Base-by-base conservation (phyloP, 2,113 vertebrate genomes). In the Poecile atricapillus region DNA sequence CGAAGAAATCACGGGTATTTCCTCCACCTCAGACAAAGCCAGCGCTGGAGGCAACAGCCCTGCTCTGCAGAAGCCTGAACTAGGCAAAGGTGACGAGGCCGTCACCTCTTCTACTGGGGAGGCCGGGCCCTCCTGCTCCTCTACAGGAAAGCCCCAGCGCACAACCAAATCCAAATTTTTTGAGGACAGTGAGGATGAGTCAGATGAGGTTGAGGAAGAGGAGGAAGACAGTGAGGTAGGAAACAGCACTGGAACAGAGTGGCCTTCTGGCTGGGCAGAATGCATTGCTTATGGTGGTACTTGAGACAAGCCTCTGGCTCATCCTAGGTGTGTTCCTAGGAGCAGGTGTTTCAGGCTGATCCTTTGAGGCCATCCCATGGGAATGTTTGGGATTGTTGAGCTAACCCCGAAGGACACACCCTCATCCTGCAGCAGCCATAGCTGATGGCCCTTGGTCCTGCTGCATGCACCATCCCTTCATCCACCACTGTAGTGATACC, bases 101-200 rank as follows among this genome's bases (percentile, higher is more conserved):
- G 97, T 96, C 90, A 97, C 97, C 71, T 98, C 98, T 74, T 97
- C 96, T 60, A 98, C 98, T 83, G 98, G 98, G 78, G 99, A 99
- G 87, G 99, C 99, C 49, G 99, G 99, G 59, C 99, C 99, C 64
- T 99, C 99, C 97, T 99, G 99, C 98, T 99, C 99, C 83, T 99
- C 99, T 35, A 97, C 98, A 62, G 98, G 98, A 75, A 98, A 99
- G 95, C 95, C 98, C 85, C 97, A 97, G 93, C 98, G 98, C 94
- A 98, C 98, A 95, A 95, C 98, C 95, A 99, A 99, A 97, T 99
- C 99, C 93, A 98, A 98, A 97, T 99, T 99, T 97, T 99, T 99
- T 98, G 99, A 99, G 83, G 99, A 99, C 98, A 99, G 99, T 80
- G 99, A 99, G 89, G 99, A 98, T 97, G 98, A 99, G 96, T 99